Evolutionary conservation across 2,888 invertebrate genomes (phyloP), one percentile per base, ranked within the genome.

Genomic region (Pollenia griseotomentosa): DNA sequence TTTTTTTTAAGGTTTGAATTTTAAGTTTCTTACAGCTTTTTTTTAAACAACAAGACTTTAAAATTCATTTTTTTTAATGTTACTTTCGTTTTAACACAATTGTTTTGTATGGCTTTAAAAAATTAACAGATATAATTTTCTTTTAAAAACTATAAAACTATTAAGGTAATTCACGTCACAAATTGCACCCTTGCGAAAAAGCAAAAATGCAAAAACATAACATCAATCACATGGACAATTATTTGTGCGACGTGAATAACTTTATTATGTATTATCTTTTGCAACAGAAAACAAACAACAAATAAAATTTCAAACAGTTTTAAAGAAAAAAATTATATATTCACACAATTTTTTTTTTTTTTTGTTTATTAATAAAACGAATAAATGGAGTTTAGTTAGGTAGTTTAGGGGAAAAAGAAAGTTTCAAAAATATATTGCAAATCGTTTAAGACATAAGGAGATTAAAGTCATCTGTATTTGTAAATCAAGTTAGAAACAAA

Each of bases 231-330:
- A 23, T 23, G 23, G 23, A 23, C 23, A 23, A 23, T 23, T 23
- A 23, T 23, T 23, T 23, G 23, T 23, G 23, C 23, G 23, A 23
- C 23, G 23, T 23, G 3, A 23, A 23, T 23, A 23, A 23, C 23
- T 3, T 23, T 23, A 23, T 23, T 2, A 23, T 16, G 12, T 70
- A 46, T 73, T 46, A n/a, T 48, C 12, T 23, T 63, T 73, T 73
- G 48, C 51, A 86, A 86, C 71, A 86, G 33, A 83, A 86, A 83
- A 83, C 79, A 86, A 80, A 80, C 70, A 78, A 86, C 66, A 82
- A 78, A 61, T 66, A 66, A 77, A 80, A 80, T 53, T 48, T 5
- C 68, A 86, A 86, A 82, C 82, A 85, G 81, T 81, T 85, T 85
- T 75, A 51, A 85, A 59, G 81, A 85, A 77, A 71, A 84, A 73